A percentile compares a stretch with the other conserved stretches of the same genome.
These are phyloP conservation scores for Donacobius atricapilla DNA, from an alignment of 2,113 vertebrate genomes.

Conservation along the genomic window DNA sequence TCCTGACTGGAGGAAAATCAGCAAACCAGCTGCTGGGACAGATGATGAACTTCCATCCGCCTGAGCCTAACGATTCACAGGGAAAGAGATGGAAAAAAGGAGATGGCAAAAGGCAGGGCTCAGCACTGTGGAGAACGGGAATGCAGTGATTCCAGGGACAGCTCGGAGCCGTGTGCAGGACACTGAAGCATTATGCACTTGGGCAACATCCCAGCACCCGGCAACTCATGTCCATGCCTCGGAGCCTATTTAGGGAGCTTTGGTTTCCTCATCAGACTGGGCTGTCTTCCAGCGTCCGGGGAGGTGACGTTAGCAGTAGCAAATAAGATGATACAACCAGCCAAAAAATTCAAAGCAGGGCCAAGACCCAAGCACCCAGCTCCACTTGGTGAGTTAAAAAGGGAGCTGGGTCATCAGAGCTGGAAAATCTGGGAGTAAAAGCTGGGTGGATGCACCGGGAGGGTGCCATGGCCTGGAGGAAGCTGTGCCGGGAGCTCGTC, in stretches of 20 bases:
- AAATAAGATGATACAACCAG: not conserved
- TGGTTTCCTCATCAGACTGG: not conserved
- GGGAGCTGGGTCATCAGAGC: constrained; percentile 13
- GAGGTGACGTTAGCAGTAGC: not conserved
- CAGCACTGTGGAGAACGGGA: not conserved
- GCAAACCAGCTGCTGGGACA: not conserved
- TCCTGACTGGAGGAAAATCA: not conserved
- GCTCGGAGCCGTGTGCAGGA: not conserved
- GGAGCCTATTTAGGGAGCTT: not conserved
- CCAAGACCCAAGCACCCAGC: not conserved
- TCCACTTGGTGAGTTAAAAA: not conserved
- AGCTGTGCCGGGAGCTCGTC: not conserved
- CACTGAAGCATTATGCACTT: not conserved
- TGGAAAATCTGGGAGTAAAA: not conserved
- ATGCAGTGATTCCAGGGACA: accelerated
- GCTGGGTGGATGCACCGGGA: accelerated
- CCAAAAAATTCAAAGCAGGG: not conserved
- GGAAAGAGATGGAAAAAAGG: not conserved
- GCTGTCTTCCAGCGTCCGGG: not conserved
- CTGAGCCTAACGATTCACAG: not conserved
- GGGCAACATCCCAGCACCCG: not conserved
- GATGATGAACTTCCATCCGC: not conserved
- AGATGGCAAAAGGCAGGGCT: not conserved
- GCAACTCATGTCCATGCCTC: not conserved
- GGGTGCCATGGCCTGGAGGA: not conserved